A percentile compares a stretch with the other conserved stretches of the same genome.
Evolutionary conservation across 2,888 invertebrate genomes (phyloP).

Genomic region (Balanococcus diminutus): DNA sequence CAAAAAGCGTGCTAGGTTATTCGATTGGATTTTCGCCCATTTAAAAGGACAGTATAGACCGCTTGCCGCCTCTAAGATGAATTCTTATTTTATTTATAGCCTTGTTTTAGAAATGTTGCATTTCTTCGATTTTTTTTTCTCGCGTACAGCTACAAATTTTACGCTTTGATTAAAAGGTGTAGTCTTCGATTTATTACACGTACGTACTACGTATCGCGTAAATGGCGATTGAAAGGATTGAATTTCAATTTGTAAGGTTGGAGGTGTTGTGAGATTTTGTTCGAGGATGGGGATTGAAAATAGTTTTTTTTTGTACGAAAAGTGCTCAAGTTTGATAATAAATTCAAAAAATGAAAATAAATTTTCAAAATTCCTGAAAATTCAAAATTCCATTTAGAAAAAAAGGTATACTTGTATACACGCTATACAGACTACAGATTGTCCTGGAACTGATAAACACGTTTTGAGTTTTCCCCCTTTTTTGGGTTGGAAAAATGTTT

Average conservation of each 20-base stretch:
- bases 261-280: neutral
- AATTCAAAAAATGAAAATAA: neutral
- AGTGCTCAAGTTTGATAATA: neutral
- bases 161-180: neutral
- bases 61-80: conserved; percentile 37
- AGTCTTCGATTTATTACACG: neutral
- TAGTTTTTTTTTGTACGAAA: too few relatives aligned
- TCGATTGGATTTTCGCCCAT: conserved; percentile 43
- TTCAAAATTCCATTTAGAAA: too few relatives aligned
- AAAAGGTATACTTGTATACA: too few relatives aligned
- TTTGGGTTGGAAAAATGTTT: too few relatives aligned
- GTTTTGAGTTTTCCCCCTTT: too few relatives aligned
- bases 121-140: conserved; percentile 28
- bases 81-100: conserved; percentile 43
- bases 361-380: neutral
- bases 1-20: conserved; percentile 42
- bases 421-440: too few relatives aligned
- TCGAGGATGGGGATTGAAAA: neutral
- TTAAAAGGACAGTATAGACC: conserved; percentile 41
- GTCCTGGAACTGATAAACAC: too few relatives aligned
- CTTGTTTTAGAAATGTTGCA: conserved; percentile 41
- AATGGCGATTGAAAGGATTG: neutral
- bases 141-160: neutral
- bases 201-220: neutral
- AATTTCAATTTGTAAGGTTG: neutral